These are phyloP conservation scores for Procavia capensis DNA, from an alignment of 2,113 vertebrate species.

Conservation along the genomic window DNA sequence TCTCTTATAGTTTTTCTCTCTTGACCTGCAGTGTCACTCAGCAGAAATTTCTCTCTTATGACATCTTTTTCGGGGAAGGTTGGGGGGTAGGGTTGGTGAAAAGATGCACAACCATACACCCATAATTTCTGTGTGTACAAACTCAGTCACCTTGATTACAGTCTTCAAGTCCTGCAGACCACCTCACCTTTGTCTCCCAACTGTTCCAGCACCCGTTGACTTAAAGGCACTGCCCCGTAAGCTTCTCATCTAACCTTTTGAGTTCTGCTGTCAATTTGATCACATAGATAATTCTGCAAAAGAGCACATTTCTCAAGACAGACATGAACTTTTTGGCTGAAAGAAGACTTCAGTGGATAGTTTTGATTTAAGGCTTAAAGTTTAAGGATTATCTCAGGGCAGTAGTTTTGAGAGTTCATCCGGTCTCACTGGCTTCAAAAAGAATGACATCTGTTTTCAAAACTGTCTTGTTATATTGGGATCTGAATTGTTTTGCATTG, in stretches of 20 bases:
- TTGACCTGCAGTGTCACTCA: fast-evolving
- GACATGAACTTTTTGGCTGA: not conserved
- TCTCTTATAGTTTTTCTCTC: not conserved
- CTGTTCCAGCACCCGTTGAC: not conserved
- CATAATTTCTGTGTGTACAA: not conserved
- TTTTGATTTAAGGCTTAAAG: not conserved
- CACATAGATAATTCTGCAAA: not conserved
- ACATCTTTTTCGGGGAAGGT: too few relatives aligned
- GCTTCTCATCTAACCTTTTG: not conserved
- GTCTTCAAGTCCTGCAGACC: not conserved
- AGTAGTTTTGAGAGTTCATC: not conserved
- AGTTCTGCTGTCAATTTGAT: not conserved
- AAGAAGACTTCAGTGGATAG: not conserved
- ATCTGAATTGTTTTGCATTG: not conserved
- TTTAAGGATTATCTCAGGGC: not conserved
- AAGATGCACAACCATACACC: not conserved
- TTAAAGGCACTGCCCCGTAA: not conserved
- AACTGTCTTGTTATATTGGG: too few relatives aligned
- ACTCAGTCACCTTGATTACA: not conserved
- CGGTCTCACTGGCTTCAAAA: not conserved
- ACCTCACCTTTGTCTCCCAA: not conserved
- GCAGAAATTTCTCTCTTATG: not conserved
- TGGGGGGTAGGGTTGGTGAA: not conserved
- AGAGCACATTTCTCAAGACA: not conserved
- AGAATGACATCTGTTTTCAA: not conserved